A percentile compares a stretch with the other conserved stretches of the same genome.
phyloP scores from a whole-genome alignment of 53 echinoderm and acorn worm genomes.

The Apostichopus leukothele region DNA sequence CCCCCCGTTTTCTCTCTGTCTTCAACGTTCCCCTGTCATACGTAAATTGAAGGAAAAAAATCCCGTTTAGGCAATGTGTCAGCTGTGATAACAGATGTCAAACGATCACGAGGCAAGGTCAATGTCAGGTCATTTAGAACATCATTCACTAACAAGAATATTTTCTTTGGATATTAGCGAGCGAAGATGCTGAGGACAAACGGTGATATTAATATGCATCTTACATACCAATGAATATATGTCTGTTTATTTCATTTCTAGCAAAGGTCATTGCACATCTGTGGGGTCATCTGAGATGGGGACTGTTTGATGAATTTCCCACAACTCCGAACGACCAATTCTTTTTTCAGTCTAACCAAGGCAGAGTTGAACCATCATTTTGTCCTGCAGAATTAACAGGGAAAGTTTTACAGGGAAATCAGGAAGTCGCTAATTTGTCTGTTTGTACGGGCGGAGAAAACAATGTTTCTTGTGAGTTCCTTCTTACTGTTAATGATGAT shows the following conservation, averaged over 20 bases:
- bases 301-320: conserved; percentile 77
- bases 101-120: too few species aligned
- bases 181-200: too few species aligned
- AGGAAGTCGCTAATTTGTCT: not conserved
- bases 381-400: conserved; percentile 64
- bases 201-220: too few species aligned
- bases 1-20: too few species aligned
- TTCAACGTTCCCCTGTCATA: too few species aligned
- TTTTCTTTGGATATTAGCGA: too few species aligned
- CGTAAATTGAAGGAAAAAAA: too few species aligned
- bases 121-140: too few species aligned
- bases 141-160: too few species aligned
- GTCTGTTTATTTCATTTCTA: not conserved
- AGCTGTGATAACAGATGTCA: too few species aligned
- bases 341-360: conserved; percentile 57
- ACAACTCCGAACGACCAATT: conserved; percentile 37
- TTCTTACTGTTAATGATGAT: not conserved
- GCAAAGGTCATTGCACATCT: conserved; percentile 69
- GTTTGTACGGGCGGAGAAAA: not conserved
- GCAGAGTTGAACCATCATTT: conserved; percentile 55
- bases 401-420: conserved; percentile 6
- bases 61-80: too few species aligned
- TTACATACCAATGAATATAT: too few species aligned
- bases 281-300: conserved; percentile 84
- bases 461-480: not conserved